Conservation (phyloP, 92 coral and sea anemone species). For the Palythoa grandiflora region DNA sequence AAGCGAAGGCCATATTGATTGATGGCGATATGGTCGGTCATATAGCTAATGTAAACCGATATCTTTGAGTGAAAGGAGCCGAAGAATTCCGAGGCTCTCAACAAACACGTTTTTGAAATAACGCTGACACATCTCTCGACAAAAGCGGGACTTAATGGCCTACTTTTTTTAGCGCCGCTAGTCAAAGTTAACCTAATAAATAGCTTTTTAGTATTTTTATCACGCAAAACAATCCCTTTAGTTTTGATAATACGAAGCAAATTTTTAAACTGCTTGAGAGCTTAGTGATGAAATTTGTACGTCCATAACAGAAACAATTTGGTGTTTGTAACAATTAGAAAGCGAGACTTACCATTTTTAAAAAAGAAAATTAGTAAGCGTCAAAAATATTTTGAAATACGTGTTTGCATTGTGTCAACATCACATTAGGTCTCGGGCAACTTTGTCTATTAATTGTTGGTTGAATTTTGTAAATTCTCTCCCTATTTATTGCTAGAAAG, state of each 20-base stretch:
- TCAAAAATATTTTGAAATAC: background rate
- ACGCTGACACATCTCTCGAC: constrained; percentile 33
- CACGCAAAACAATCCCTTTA: background rate
- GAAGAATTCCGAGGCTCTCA: constrained; percentile 26
- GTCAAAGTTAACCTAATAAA: constrained; percentile 27
- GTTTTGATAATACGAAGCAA: background rate
- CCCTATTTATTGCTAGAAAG: background rate
- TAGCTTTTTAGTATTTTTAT: background rate
- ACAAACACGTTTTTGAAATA: constrained; percentile 38
- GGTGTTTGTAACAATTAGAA: background rate
- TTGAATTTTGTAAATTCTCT: background rate
- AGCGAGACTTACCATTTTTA: background rate
- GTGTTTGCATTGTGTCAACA: constrained; percentile 27
- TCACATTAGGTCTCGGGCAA: background rate
- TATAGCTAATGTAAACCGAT: constrained; percentile 32
- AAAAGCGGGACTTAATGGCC: constrained; percentile 1
- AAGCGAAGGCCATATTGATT: background rate
- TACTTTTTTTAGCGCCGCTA: constrained; percentile 26
- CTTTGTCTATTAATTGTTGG: background rate
- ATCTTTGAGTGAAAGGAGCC: constrained; percentile 37
- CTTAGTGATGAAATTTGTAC: constrained; percentile 20
- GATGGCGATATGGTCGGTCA: constrained; percentile 9
- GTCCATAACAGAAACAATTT: background rate
- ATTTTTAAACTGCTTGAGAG: background rate
- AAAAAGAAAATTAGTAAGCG: background rate